Evolutionary conservation across 2,888 invertebrate species (phyloP).

Genomic region (Netelia melanura): DNA sequence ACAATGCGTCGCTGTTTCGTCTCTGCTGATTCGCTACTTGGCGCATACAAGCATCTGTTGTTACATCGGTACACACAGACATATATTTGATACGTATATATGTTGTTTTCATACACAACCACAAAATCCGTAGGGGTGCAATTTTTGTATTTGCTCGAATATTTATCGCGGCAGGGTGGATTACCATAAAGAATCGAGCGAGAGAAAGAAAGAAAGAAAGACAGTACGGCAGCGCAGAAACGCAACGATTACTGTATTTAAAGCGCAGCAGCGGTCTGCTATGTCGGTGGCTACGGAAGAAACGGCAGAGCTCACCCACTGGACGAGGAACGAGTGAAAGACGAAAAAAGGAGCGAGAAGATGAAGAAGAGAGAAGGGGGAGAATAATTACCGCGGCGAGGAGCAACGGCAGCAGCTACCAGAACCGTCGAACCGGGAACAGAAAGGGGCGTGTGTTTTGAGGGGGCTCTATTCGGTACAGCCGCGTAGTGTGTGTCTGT

Average conservation of each 20-base stretch:
- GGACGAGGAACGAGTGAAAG: slow-evolving; percentile 74
- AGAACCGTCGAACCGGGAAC: slow-evolving; percentile 72
- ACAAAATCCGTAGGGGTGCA: slow-evolving; percentile 76
- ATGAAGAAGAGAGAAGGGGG: slow-evolving; percentile 68
- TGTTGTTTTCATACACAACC: slow-evolving; percentile 20
- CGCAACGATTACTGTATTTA: slow-evolving; percentile 82
- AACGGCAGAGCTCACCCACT: slow-evolving; percentile 74
- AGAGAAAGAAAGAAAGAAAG: not conserved
- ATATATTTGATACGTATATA: slow-evolving; percentile 9
- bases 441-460: slow-evolving; percentile 71
- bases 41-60: slow-evolving; percentile 18
- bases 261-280: slow-evolving; percentile 72
- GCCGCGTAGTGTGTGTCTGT: too few species aligned
- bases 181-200: slow-evolving; percentile 83
- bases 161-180: slow-evolving; percentile 81
- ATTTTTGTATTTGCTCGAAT: slow-evolving; percentile 83
- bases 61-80: too few species aligned
- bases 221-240: slow-evolving; percentile 74
- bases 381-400: slow-evolving; percentile 80
- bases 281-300: slow-evolving; percentile 52
- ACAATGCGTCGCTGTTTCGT: slow-evolving; percentile 19
- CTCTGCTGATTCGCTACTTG: slow-evolving; percentile 27
- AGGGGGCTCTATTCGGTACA: too few species aligned
- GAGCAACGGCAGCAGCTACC: slow-evolving; percentile 65
- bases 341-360: slow-evolving; percentile 56